Conservation (phyloP, 2,888 invertebrate genomes). For the Andrena marginata region DNA sequence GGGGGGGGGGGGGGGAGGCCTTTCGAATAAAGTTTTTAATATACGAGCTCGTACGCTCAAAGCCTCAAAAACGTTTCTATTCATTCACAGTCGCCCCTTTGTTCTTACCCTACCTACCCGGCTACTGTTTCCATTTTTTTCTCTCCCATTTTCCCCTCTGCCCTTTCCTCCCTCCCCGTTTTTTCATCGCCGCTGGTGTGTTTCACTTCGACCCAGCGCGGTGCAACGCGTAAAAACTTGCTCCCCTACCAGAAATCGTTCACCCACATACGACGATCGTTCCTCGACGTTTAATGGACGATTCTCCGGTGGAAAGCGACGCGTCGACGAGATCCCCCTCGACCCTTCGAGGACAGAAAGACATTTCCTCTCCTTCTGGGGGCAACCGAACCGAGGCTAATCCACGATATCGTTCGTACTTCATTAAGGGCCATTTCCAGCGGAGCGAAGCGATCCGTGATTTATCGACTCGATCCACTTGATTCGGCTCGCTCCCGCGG, state of each 20-base stretch:
- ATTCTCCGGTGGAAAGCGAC: constrained; percentile 37
- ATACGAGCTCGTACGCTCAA: constrained; percentile 55
- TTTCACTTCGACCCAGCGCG: neutral
- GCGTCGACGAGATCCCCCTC: constrained; percentile 46
- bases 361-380: constrained; percentile 64
- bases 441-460: constrained; percentile 68
- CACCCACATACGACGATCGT: constrained; percentile 40
- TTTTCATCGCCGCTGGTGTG: constrained; percentile 31
- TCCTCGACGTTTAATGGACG: constrained; percentile 54
- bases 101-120: constrained; percentile 57
- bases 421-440: constrained; percentile 71
- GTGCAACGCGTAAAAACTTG: constrained; percentile 45
- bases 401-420: constrained; percentile 75
- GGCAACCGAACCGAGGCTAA: constrained; percentile 68
- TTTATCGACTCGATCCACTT: constrained; percentile 66
- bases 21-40: constrained; percentile 66
- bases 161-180: neutral
- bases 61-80: constrained; percentile 62
- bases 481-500: constrained; percentile 49
- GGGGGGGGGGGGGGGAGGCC: constrained; percentile 31
- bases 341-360: constrained; percentile 62
- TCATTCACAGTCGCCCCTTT: constrained; percentile 62
- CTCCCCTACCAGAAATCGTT: constrained; percentile 36
- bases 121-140: constrained; percentile 40
- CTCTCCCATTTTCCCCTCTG: neutral